Evolutionary conservation across 2,113 vertebrate species (phyloP).

Genomic region (Lamprologus sp.): DNA sequence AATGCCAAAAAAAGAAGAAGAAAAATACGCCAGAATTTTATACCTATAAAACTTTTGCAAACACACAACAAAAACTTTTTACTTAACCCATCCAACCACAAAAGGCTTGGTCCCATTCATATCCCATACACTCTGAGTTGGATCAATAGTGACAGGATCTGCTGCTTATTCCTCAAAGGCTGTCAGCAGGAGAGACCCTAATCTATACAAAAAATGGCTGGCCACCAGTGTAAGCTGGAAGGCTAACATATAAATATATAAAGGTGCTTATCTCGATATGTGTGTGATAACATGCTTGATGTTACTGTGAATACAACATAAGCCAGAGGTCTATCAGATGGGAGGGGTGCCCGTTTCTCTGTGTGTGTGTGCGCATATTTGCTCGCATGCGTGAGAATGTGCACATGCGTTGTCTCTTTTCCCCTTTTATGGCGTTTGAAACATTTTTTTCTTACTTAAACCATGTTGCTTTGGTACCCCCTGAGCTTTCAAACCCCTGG

Average conservation of each 20-base stretch:
- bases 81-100: not conserved
- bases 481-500: constrained; percentile 67
- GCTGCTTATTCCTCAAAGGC: constrained; percentile 44
- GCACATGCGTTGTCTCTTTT: constrained; percentile 16
- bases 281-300: constrained; percentile 46
- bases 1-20: not conserved
- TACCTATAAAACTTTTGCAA: not conserved
- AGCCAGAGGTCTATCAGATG: constrained; percentile 3
- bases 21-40: not conserved
- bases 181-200: constrained; percentile 38
- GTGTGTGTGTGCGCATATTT: not conserved
- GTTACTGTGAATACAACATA: constrained; percentile 28
- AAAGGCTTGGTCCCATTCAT: constrained; percentile 28
- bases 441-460: constrained; percentile 48
- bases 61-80: not conserved
- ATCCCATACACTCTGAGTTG: constrained; percentile 39
- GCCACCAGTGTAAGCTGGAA: constrained; percentile 6
- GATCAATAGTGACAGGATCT: constrained; percentile 55
- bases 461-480: constrained; percentile 62
- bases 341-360: not conserved
- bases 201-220: constrained; percentile 35
- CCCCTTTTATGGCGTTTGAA: constrained; percentile 28
- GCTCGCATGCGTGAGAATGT: not conserved
- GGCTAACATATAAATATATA: constrained; percentile 18
- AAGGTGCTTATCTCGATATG: constrained; percentile 42